Evolutionary conservation across 2,888 invertebrate genomes (phyloP).

Genomic region (Papilio protenor): DNA sequence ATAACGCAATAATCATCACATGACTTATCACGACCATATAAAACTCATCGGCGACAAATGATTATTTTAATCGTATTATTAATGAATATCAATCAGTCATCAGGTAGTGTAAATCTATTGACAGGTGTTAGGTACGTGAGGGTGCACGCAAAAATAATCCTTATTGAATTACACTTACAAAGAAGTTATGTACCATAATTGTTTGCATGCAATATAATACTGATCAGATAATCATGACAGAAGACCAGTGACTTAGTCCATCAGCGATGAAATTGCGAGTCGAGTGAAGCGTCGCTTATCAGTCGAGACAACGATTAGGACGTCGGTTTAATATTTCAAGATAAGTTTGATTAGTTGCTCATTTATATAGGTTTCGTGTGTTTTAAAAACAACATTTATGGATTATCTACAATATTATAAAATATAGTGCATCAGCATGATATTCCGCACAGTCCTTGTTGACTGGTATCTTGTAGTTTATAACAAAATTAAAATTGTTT

Average conservation of each 20-base stretch:
- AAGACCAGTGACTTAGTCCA: conserved; percentile 8
- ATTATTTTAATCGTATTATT: conserved; percentile 37
- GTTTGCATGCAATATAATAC: conserved; percentile 5
- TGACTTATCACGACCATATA: conserved; percentile 23
- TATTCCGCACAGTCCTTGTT: not conserved
- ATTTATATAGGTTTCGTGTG: not conserved
- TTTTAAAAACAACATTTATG: not conserved
- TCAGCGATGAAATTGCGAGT: not conserved
- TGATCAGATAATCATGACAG: conserved; percentile 4
- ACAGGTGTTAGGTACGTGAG: not conserved
- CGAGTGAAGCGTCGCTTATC: not conserved
- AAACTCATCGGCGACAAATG: conserved; percentile 21
- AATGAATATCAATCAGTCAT: conserved; percentile 30
- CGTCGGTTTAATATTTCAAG: conserved; percentile 14
- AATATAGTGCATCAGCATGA: not conserved
- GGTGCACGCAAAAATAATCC: conserved; percentile 15
- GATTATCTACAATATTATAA: not conserved
- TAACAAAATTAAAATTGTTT: not conserved
- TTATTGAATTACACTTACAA: not conserved
- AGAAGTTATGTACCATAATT: not conserved
- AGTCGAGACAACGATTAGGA: not conserved
- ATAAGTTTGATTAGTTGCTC: conserved; percentile 2
- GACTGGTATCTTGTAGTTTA: not conserved
- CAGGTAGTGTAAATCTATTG: not conserved
- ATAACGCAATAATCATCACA: conserved; percentile 2